A percentile compares a stretch with the other conserved stretches of the same genome.
These are phyloP conservation scores for Tanytarsus gracilentus DNA, from an alignment of 2,888 invertebrate species.

Conservation along the genomic window DNA sequence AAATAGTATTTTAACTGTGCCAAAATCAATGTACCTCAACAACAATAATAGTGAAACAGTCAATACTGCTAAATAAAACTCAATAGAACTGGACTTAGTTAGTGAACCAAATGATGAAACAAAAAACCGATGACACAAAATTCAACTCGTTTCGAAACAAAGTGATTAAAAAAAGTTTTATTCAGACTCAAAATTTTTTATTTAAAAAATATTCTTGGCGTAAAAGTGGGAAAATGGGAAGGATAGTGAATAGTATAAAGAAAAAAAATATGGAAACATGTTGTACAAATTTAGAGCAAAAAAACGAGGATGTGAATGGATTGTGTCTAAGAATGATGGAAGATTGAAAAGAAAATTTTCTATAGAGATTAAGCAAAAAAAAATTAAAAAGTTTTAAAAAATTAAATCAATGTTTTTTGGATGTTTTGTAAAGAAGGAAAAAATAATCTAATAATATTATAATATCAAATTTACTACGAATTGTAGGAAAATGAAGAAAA, in stretches of 20 bases:
- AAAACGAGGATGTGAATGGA: conserved; percentile 6
- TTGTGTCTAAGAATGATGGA: background rate
- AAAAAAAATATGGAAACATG: conserved; percentile 18
- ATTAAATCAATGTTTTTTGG: conserved; percentile 23
- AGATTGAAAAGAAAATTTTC: background rate
- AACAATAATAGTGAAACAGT: conserved; percentile 37
- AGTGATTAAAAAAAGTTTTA: background rate
- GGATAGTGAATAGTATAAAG: background rate
- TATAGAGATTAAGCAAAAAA: conserved; percentile 10
- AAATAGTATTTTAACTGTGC: conserved; percentile 49
- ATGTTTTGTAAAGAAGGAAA: conserved; percentile 25
- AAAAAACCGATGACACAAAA: background rate
- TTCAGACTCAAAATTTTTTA: background rate
- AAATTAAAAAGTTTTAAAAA: background rate
- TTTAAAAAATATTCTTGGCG: conserved; percentile 1
- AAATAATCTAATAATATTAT: background rate
- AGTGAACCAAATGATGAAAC: background rate
- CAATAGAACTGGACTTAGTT: conserved; percentile 23
- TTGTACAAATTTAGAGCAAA: conserved; percentile 28
- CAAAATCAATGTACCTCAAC: conserved; percentile 73
- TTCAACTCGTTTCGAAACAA: background rate
- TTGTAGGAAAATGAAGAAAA: background rate
- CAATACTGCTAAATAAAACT: conserved; percentile 3
- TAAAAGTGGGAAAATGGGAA: background rate
- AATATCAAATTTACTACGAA: conserved; percentile 3